Conservation (phyloP, 2,888 invertebrate species). For the Diarsia rubi region DNA sequence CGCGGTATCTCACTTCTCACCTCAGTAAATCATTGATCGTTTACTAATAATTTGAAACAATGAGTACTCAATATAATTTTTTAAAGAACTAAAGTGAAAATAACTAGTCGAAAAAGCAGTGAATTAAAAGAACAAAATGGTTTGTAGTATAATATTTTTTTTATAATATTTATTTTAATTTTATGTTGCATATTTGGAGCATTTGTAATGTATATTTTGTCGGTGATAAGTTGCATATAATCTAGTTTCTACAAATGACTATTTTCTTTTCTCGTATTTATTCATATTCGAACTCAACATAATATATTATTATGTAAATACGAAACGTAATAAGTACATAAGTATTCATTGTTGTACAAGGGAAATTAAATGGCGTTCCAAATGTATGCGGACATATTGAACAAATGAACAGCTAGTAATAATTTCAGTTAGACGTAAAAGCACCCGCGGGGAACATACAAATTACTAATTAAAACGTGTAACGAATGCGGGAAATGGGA, state of each 20-base stretch:
- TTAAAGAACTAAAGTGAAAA: too few relatives aligned
- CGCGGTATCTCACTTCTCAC: too few relatives aligned
- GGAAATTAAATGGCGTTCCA: conserved; percentile 5
- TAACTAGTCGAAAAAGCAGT: neutral
- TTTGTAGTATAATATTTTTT: too few relatives aligned
- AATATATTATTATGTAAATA: too few relatives aligned
- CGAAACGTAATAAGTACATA: neutral
- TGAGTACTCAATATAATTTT: neutral
- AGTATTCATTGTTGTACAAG: neutral
- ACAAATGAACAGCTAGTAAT: conserved; percentile 8
- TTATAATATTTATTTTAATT: neutral
- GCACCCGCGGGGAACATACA: conserved; percentile 12
- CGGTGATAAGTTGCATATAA: neutral
- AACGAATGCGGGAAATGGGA: neutral
- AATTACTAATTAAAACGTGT: conserved; percentile 18
- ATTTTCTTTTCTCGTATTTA: neutral
- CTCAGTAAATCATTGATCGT: too few relatives aligned
- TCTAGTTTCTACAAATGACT: neutral
- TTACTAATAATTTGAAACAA: too few relatives aligned
- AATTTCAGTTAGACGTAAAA: neutral
- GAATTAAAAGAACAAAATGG: too few relatives aligned
- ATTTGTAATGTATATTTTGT: neutral
- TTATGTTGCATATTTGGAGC: neutral
- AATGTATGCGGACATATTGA: conserved; percentile 4
- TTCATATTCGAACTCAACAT: neutral